Base-by-base conservation (phyloP, 2,888 invertebrate genomes). In the Eulithis prunata region DNA sequence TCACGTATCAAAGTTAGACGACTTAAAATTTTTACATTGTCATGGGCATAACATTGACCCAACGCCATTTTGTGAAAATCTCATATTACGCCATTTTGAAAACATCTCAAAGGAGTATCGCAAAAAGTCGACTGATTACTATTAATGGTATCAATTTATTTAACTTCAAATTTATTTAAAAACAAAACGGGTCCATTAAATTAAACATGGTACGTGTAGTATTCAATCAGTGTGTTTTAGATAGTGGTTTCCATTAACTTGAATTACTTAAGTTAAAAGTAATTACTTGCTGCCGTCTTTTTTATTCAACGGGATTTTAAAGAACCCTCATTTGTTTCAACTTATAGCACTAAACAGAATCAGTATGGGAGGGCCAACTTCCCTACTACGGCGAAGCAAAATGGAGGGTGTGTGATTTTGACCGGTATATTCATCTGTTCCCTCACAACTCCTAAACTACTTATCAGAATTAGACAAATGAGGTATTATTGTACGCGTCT, bases 231-330 rank as follows among this genome's bases (percentile, higher is more conserved):
- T 55, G 43, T 41, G 51, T 51, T 57, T 57, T 14, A 45, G 32
- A 45, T 28, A 36, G 38, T 6, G 1, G 28, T 32, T 43, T 13
- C 38, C 56, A 57, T 56, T 62, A 56, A 41, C 6, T 52, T 57
- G 41, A 62, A 57, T 62, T 51, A 12, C 13, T 8, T 46, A 28
- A 62, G 32, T 57, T 51, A 57, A 62, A 52, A 14, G 45, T 14
- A 51, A 62, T 62, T 62, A 56, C 45, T 21, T 32, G 14, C 5
- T 52, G 55, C 51, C 1, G 45, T 57, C n/a, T 41, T 38, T 54
- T 32, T 52, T n/a, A 11, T 51, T 32, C 10, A 41, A 52, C 52
- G 11, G 21, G 10, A 36, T 38, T 55, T 57, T 11, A 32, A 32
- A 60, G 53, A 36, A 36, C 53, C 14, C 14, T 46, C 45, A 53